phyloP scores from a whole-genome alignment of 2,888 invertebrate genomes.

The Troides oblongomaculatus region DNA sequence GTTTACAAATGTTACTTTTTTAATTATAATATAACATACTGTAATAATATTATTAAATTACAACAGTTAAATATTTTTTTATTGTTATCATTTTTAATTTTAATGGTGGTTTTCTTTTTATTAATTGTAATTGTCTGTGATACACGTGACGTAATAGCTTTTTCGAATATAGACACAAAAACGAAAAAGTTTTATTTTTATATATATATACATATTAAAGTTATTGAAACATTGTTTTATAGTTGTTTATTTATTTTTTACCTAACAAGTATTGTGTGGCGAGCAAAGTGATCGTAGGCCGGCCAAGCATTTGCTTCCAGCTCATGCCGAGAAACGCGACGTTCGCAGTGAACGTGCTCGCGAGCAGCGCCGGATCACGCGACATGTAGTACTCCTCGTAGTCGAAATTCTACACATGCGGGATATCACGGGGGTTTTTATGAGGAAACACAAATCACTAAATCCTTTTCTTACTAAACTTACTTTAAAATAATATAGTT shows the following conservation, averaged over 20 bases:
- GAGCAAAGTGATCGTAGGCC: slow-evolving; percentile 95
- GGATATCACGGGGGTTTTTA: slow-evolving; percentile 36
- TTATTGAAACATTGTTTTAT: neutral
- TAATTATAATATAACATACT: no score
- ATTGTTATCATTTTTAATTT: no score
- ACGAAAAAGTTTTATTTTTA: neutral
- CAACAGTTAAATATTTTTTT: no score
- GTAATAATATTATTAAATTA: no score
- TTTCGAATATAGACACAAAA: neutral
- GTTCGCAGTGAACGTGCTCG: slow-evolving; percentile 96
- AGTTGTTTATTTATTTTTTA: slow-evolving; percentile 62
- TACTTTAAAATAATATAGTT: neutral
- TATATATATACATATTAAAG: neutral
- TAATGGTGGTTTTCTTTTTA: no score
- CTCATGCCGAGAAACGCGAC: slow-evolving; percentile 96
- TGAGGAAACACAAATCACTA: slow-evolving; percentile 13
- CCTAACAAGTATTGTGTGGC: slow-evolving; percentile 91
- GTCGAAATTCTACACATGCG: slow-evolving; percentile 89
- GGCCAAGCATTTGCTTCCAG: slow-evolving; percentile 98
- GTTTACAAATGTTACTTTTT: no score
- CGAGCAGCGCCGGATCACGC: slow-evolving; percentile 95
- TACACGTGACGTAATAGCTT: neutral
- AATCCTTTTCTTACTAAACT: neutral
- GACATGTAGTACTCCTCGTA: slow-evolving; percentile 97
- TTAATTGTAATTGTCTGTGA: no score